Conservation (phyloP, 1,140 invertebrate genomes). For the Teleogryllus occipitalis region DNA sequence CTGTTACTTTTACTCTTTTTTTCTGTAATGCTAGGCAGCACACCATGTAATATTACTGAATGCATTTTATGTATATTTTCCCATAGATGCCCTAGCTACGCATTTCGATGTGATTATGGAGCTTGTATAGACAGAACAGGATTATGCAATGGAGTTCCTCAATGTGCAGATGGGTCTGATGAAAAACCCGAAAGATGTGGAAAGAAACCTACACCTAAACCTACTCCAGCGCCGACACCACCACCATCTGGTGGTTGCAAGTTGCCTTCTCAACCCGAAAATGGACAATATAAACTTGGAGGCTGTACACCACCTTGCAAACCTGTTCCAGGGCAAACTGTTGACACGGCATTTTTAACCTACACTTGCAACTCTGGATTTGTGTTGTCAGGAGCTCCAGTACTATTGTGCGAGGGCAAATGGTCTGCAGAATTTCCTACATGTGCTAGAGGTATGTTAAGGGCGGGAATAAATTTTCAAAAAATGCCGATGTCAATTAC, state of each 20-base stretch:
- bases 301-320: conserved; percentile 24
- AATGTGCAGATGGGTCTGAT: conserved; percentile 50
- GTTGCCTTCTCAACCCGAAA: conserved; percentile 27
- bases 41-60: background rate
- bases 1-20: no score
- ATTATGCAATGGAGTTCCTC: conserved; percentile 46
- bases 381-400: conserved; percentile 25
- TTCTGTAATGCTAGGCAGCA: no score
- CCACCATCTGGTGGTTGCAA: conserved; percentile 20
- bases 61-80: background rate
- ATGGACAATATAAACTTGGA: conserved; percentile 27
- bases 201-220: background rate
- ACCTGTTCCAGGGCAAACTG: conserved; percentile 20
- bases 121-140: conserved; percentile 41
- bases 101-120: conserved; percentile 44
- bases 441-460: conserved; percentile 21
- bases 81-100: conserved; percentile 30
- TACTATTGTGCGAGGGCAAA: conserved; percentile 27
- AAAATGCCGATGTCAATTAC: no score
- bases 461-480: no score
- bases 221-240: background rate
- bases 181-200: conserved; percentile 31
- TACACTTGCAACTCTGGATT: conserved; percentile 29
- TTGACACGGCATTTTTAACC: background rate
- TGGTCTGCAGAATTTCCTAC: conserved; percentile 25